Base-by-base conservation (phyloP, 2,797 vertebrate species). In the Aldrovandia affinis region DNA sequence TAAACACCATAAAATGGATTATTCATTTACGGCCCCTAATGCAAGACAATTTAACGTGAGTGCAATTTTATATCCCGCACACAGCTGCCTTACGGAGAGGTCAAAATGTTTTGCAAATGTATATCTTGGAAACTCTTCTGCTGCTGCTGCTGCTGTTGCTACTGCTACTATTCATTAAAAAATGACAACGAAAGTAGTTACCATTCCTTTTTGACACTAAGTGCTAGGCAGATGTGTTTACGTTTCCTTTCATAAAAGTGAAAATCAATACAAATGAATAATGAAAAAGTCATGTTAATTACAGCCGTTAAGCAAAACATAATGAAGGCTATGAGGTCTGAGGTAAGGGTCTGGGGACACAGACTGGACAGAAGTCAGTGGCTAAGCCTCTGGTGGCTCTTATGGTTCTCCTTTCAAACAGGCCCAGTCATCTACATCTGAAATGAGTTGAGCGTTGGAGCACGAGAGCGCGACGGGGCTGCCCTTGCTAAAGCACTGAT, bases 371-470 rank as follows among this genome's bases (percentile, higher is more conserved):
- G 18, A 57, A 0, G 55, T 2, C 18, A n/a, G n/a, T 70, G 65
- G n/a, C 0, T 70, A 39, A 44, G n/a, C n/a, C 36, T 78, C 42
- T 20, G 8, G 14, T 33, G 50, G 42, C 10, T 2, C 28, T 33
- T 12, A 86, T 87, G 84, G 68, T 86, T 80, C 52, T 52, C 87
- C 70, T 85, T 92, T 88, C 89, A 88, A 86, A 89, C 86, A 88
- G 59, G 89, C 87, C 90, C 92, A 92, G 87, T 92, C 90, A 89
- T 92, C 92, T 85, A 78, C 73, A 92, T 91, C 78, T 82, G 90
- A 92, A 92, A 94, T 91, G 86, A 91, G n/a, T 89, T 91, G 91
- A 85, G 91, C 93, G 63, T n/a, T 12, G 63, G n/a, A 65, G 28
- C 63, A 33, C 1, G 28, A 15, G 28, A 18, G 63, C n/a, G 89